phyloP scores from a whole-genome alignment of 2,888 invertebrate genomes.

The Dryomyza anilis region DNA sequence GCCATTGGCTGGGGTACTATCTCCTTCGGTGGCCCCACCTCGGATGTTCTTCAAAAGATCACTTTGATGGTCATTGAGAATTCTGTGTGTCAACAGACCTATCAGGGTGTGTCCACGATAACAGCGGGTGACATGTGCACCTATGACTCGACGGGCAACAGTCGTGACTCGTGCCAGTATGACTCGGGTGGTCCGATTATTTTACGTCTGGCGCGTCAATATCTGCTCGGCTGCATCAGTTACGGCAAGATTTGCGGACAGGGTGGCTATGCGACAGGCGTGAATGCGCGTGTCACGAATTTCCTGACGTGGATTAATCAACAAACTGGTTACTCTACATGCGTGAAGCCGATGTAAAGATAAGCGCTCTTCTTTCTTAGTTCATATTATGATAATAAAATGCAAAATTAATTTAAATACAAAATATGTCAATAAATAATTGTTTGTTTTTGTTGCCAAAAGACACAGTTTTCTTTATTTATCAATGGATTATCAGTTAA shows the following conservation, averaged over 20 bases:
- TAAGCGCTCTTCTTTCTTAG: too few species aligned
- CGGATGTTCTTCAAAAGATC: conserved; percentile 62
- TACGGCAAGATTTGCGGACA: conserved; percentile 64
- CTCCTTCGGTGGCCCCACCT: conserved; percentile 61
- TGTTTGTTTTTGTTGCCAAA: too few species aligned
- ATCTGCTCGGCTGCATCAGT: conserved; percentile 64
- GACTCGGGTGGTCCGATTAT: conserved; percentile 66
- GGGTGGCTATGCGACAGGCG: conserved; percentile 54
- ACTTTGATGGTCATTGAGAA: conserved; percentile 52
- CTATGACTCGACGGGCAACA: conserved; percentile 41
- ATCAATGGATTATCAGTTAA: too few species aligned
- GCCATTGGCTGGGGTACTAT: conserved; percentile 64
- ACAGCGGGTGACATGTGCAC: conserved; percentile 46
- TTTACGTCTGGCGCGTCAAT: conserved; percentile 56
- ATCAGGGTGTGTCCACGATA: conserved; percentile 33
- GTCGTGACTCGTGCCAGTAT: conserved; percentile 62
- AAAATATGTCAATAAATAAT: too few species aligned
- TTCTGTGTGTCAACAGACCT: conserved; percentile 37
- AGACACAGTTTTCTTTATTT: too few species aligned
- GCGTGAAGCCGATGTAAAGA: conserved; percentile 21
- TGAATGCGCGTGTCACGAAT: conserved; percentile 65
- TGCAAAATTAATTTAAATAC: too few species aligned
- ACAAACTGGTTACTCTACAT: conserved; percentile 40
- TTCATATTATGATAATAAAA: too few species aligned
- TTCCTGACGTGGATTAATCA: conserved; percentile 64